phyloP scores from a whole-genome alignment of 2,113 vertebrate genomes.

The Crypturellus undulatus region DNA sequence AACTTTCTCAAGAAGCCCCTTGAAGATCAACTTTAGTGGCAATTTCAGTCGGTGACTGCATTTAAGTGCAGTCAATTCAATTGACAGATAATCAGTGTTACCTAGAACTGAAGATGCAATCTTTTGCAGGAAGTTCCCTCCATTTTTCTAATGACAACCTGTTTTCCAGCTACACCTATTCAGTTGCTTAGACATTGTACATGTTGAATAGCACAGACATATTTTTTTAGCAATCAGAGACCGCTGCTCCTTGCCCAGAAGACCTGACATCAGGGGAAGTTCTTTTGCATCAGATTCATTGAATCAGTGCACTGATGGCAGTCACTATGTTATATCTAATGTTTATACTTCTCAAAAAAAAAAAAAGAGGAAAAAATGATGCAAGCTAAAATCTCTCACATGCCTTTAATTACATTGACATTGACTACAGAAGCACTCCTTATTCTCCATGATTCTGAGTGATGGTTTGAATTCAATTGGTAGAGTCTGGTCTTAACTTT shows the following conservation, averaged over 20 bases:
- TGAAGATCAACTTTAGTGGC: neutral
- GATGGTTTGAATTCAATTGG: constrained; percentile 1
- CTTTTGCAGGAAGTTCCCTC: neutral
- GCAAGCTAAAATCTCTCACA: constrained; percentile 36
- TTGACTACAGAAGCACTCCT: neutral
- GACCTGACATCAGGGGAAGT: neutral
- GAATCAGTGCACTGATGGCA: neutral
- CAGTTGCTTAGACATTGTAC: neutral
- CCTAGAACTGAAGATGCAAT: neutral
- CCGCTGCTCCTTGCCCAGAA: neutral
- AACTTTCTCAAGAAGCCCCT: neutral
- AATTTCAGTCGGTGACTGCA: neutral
- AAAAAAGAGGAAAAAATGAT: neutral
- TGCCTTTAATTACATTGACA: constrained; percentile 53
- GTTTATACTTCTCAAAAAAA: neutral
- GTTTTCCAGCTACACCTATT: neutral
- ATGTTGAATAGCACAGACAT: neutral
- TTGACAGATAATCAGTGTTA: neutral
- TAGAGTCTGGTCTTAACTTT: constrained; percentile 47
- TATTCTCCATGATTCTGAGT: constrained; percentile 42
- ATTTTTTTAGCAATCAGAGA: neutral
- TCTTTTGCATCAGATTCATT: neutral
- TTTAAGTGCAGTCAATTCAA: neutral
- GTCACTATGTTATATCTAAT: neutral
- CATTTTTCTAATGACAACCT: neutral